These are phyloP conservation scores for Seira ritae DNA, from an alignment of 2,888 invertebrate genomes.

Conservation along the genomic window DNA sequence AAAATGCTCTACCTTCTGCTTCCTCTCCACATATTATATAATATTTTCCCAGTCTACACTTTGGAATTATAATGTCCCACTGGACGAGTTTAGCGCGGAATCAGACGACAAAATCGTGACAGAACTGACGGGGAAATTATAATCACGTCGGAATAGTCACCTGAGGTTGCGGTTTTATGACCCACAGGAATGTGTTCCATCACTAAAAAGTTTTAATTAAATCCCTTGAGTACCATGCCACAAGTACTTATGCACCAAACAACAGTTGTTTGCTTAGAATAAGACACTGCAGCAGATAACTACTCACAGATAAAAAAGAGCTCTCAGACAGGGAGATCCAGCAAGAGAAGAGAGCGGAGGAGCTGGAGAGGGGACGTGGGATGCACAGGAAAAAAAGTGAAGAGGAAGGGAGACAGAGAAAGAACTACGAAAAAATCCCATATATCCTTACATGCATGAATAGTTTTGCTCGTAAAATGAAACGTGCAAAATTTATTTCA, in stretches of 20 bases:
- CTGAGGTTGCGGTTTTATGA: slow-evolving; percentile 66
- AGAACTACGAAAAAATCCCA: slow-evolving; percentile 18
- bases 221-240: slow-evolving; percentile 64
- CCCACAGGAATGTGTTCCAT: slow-evolving; percentile 64
- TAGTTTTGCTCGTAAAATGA: slow-evolving; percentile 55
- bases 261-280: slow-evolving; percentile 37
- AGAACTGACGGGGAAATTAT: slow-evolving; percentile 63
- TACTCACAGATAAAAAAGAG: background rate
- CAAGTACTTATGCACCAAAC: slow-evolving; percentile 49
- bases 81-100: slow-evolving; percentile 44
- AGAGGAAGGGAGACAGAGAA: slow-evolving; percentile 15
- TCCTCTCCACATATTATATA: background rate
- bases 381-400: background rate
- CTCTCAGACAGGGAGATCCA: background rate
- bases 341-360: background rate
- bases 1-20: background rate
- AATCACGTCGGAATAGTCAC: slow-evolving; percentile 63
- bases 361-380: background rate
- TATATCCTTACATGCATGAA: slow-evolving; percentile 56
- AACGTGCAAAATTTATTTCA: slow-evolving; percentile 61
- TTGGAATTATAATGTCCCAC: slow-evolving; percentile 36
- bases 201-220: slow-evolving; percentile 65
- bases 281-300: background rate
- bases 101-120: slow-evolving; percentile 41
- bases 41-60: background rate